These are phyloP conservation scores for Altica lythri DNA, from an alignment of 2,888 invertebrate genomes.

Conservation along the genomic window DNA sequence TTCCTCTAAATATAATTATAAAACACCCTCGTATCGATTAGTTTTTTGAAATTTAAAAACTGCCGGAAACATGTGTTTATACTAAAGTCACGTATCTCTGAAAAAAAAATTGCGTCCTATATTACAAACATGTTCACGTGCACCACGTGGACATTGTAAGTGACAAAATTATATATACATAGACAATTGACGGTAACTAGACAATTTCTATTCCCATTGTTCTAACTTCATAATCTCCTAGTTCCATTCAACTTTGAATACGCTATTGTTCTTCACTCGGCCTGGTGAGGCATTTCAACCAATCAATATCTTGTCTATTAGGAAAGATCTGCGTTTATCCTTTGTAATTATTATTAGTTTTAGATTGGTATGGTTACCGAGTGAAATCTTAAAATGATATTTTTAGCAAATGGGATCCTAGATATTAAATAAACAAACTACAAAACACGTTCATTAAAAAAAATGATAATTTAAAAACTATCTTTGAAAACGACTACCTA, in stretches of 20 bases:
- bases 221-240: conserved; percentile 21
- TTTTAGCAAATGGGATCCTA: too few species aligned
- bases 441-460: too few species aligned
- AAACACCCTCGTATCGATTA: too few species aligned
- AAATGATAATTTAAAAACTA: too few species aligned
- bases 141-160: conserved; percentile 10
- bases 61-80: background rate
- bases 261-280: conserved; percentile 13
- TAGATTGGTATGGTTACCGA: too few species aligned
- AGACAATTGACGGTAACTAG: conserved; percentile 24
- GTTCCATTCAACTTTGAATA: conserved; percentile 16
- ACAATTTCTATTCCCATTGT: conserved; percentile 25
- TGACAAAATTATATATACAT: conserved; percentile 18
- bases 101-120: background rate
- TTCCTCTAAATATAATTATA: too few species aligned
- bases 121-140: background rate
- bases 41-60: background rate
- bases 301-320: conserved; percentile 17
- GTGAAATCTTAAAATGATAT: too few species aligned
- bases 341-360: conserved; percentile 11
- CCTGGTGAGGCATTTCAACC: conserved; percentile 1
- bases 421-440: too few species aligned
- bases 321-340: conserved; percentile 11
- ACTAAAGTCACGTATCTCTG: conserved; percentile 8
- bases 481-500: too few species aligned